Evolutionary conservation across 2,888 invertebrate species (phyloP).

Genomic region (Spicauda simplicius): DNA sequence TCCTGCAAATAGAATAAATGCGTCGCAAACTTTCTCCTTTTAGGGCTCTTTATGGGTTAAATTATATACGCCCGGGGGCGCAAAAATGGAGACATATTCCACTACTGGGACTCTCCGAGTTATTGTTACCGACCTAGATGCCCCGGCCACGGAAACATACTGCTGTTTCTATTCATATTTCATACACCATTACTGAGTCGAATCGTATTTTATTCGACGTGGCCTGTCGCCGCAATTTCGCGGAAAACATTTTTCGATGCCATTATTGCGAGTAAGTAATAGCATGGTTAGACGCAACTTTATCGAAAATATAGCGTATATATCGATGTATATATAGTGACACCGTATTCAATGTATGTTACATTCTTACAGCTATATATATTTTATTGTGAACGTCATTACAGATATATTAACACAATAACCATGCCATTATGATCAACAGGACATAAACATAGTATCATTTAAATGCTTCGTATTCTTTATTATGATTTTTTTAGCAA

Average conservation of each 20-base stretch:
- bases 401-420: no score
- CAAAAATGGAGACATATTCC: slow-evolving; percentile 79
- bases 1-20: slow-evolving; percentile 71
- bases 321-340: not conserved
- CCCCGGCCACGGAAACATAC: slow-evolving; percentile 54
- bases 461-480: no score
- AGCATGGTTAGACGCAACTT: not conserved
- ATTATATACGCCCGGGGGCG: slow-evolving; percentile 75
- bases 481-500: no score
- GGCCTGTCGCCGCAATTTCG: slow-evolving; percentile 9
- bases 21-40: slow-evolving; percentile 72
- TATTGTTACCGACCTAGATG: slow-evolving; percentile 67
- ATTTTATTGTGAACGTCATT: no score
- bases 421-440: no score
- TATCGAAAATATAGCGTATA: not conserved
- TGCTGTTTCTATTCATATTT: slow-evolving; percentile 68
- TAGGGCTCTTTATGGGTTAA: slow-evolving; percentile 75
- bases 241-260: slow-evolving; percentile 10
- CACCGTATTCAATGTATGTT: no score
- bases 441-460: no score
- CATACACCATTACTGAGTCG: slow-evolving; percentile 64
- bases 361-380: no score
- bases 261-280: slow-evolving; percentile 9
- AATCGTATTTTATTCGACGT: slow-evolving; percentile 61
- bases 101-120: slow-evolving; percentile 72